Percentiles rank a stretch among this genome's conserved stretches.
phyloP scores from a whole-genome alignment of 1,140 invertebrate genomes.

The Macrobrachium nipponense region DNA sequence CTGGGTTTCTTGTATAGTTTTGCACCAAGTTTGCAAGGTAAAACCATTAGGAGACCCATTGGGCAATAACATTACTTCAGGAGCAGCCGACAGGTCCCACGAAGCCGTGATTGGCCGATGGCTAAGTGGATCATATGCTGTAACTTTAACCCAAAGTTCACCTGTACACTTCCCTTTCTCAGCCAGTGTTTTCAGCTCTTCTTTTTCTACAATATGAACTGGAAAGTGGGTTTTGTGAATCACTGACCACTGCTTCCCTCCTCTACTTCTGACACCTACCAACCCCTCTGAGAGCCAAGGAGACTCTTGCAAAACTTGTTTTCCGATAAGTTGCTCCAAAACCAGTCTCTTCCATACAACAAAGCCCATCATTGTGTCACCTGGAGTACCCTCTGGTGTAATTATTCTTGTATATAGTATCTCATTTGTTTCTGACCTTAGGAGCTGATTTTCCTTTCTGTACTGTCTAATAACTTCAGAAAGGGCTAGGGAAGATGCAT shows the following conservation, averaged over 20 bases:
- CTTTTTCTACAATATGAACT: slow-evolving; percentile 13
- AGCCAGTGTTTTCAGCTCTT: slow-evolving; percentile 23
- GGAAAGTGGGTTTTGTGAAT: slow-evolving; percentile 25
- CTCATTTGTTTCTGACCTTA: too few relatives aligned
- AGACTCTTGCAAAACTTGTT: slow-evolving; percentile 35
- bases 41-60: slow-evolving; percentile 42
- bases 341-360: slow-evolving; percentile 17
- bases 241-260: slow-evolving; percentile 12
- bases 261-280: background rate
- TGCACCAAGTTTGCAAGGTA: slow-evolving; percentile 20
- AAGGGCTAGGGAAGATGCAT: slow-evolving; percentile 13
- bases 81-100: background rate
- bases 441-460: background rate
- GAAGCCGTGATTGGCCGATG: slow-evolving; percentile 1
- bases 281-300: slow-evolving; percentile 45
- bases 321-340: background rate
- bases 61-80: slow-evolving; percentile 22
- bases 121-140: slow-evolving; percentile 37
- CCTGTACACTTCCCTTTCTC: background rate
- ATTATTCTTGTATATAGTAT: background rate
- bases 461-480: background rate
- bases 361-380: background rate
- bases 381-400: background rate
- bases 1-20: background rate
- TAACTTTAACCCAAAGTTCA: slow-evolving; percentile 14